Evolutionary conservation across 2,797 vertebrate genomes (phyloP).

Genomic region (Diplodus puntazzo): DNA sequence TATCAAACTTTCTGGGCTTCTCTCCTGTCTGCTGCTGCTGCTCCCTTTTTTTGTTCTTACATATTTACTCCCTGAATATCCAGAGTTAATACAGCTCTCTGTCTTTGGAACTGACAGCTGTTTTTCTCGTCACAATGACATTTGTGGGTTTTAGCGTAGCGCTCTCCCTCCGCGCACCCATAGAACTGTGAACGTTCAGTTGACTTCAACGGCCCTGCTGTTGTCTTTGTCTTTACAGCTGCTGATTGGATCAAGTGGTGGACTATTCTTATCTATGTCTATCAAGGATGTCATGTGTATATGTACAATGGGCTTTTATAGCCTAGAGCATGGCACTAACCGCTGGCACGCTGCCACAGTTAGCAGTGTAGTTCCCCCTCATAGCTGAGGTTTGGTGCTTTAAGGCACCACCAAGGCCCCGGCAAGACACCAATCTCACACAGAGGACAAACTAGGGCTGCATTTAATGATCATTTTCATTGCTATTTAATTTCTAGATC

Average conservation of each 20-base stretch:
- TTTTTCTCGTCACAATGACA: constrained; percentile 11
- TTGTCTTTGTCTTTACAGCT: constrained; percentile 72
- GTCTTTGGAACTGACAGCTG: constrained; percentile 3
- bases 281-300: constrained; percentile 64
- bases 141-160: constrained; percentile 32
- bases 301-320: constrained; percentile 65
- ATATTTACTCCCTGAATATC: background rate
- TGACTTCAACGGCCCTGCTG: constrained; percentile 53
- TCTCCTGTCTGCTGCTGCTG: background rate
- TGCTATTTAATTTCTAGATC: too few relatives aligned
- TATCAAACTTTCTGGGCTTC: constrained; percentile 25
- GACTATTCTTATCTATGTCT: constrained; percentile 64
- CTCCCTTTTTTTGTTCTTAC: constrained; percentile 6
- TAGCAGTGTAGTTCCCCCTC: constrained; percentile 9
- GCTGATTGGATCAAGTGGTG: constrained; percentile 65
- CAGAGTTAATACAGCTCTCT: constrained; percentile 13
- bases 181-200: constrained; percentile 27
- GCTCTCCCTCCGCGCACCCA: constrained; percentile 34
- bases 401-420: background rate
- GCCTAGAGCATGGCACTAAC: constrained; percentile 55
- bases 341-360: constrained; percentile 29
- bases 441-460: too few relatives aligned
- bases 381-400: constrained; percentile 7
- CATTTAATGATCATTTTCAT: too few relatives aligned
- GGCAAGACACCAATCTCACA: too few relatives aligned